These are phyloP conservation scores for Meriones psammophilus DNA, from an alignment of 2,797 vertebrate genomes.

Conservation along the genomic window DNA sequence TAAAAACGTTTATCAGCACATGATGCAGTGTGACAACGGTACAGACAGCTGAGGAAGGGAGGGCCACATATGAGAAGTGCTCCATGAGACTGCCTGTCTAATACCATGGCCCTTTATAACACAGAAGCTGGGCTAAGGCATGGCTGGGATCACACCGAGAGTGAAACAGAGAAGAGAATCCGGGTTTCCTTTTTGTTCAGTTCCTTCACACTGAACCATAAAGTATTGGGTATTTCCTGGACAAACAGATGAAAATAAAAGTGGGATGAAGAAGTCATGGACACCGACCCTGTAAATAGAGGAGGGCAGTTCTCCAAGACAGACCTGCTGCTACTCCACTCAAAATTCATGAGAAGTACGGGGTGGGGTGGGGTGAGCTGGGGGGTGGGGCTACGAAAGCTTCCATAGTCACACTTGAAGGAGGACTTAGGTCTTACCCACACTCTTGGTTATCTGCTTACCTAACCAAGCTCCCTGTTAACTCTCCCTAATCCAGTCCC, in stretches of 20 bases:
- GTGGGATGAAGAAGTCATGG: neutral
- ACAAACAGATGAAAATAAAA: neutral
- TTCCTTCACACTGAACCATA: neutral
- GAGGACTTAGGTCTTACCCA: neutral
- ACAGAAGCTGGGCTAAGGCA: neutral
- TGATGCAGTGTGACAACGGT: too few relatives aligned
- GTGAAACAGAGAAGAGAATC: neutral
- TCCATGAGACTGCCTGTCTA: neutral
- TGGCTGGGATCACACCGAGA: neutral
- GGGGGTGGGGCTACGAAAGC: neutral
- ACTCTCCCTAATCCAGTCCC: neutral
- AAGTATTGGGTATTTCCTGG: neutral
- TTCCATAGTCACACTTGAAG: neutral
- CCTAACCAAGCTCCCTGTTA: neutral
- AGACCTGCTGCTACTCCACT: fast-evolving
- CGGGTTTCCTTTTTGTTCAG: neutral
- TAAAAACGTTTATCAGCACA: constrained; percentile 28
- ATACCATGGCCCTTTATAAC: neutral
- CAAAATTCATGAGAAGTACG: fast-evolving
- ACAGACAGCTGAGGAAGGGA: neutral
- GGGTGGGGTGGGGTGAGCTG: too few relatives aligned
- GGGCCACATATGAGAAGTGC: neutral
- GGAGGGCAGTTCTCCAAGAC: too few relatives aligned
- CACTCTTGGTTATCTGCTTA: neutral
- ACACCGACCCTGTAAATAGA: too few relatives aligned